Evolutionary conservation across 2,888 invertebrate species (phyloP), one percentile per base, ranked within the genome.

Genomic region (Malthinus flaveolus): DNA sequence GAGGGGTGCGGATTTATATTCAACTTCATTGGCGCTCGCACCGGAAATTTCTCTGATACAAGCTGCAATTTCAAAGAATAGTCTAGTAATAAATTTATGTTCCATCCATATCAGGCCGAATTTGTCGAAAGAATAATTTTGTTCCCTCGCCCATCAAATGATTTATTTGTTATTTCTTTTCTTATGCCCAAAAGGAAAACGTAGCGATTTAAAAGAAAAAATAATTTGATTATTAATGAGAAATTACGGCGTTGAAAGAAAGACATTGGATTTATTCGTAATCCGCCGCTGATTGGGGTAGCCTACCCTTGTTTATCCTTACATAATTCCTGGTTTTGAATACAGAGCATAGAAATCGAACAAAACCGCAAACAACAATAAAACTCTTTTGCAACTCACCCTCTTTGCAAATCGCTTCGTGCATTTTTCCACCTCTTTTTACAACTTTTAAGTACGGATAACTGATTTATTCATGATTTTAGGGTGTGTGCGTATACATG

Each of bases 291-390:
- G 39, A 42, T 42, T 42, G 15, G 39, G 39, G 39, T 42, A 42
- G 23, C 5, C 32, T 42, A 49, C 49, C 50, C 50, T 34, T 32
- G 33, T 8, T 51, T 32, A n/a, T 6, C 37, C 12, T 37, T 15
- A 11, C 37, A 33, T 51, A 34, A 51, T 51, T 34, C 50, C 42
- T 33, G 10, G 32, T 12, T 12, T 33, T 8, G 42, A 39, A 44
- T 44, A 33, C 42, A 51, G 33, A 51, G 50, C 42, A n/a, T 42
- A 42, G 23, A 12, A 42, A 42, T 42, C 23, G 39, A 51, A 51
- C 50, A 51, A 51, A 51, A 51, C 50, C 50, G 32, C 50, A 33
- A 51, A 51, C 42, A 51, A 51, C 50, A 51, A 51, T 51, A 42
- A 42, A 51, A 51, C 50, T 49, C 35, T 51, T 39, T 51, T 34